phyloP scores from a whole-genome alignment of 1,140 invertebrate genomes.

The Helicoverpa armigera region DNA sequence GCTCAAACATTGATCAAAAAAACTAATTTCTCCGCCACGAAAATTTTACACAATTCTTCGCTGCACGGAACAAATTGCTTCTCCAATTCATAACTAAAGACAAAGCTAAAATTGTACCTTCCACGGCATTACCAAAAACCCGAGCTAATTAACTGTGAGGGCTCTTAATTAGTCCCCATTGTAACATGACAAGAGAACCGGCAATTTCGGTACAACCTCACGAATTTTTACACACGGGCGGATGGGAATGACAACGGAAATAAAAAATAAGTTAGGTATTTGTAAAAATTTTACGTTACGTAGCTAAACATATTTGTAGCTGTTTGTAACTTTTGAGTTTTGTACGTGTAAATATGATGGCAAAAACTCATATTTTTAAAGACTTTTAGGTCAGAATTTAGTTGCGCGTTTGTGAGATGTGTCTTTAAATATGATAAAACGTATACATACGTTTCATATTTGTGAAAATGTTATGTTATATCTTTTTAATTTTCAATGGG shows the following conservation, averaged over 20 bases:
- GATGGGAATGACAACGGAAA: slow-evolving; percentile 20
- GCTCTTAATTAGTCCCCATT: slow-evolving; percentile 84
- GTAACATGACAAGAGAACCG: slow-evolving; percentile 79
- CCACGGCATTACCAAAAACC: slow-evolving; percentile 66
- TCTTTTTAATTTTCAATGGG: too few species aligned
- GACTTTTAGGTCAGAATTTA: too few species aligned
- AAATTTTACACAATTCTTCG: not conserved
- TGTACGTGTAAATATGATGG: too few species aligned
- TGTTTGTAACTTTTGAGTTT: too few species aligned
- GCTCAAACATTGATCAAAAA: not conserved
- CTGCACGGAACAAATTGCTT: slow-evolving; percentile 51
- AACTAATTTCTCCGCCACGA: not conserved
- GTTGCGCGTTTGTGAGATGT: too few species aligned
- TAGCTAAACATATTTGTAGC: too few species aligned
- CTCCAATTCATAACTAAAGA: slow-evolving; percentile 53
- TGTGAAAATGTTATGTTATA: too few species aligned
- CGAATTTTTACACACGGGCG: slow-evolving; percentile 64
- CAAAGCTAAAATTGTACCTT: slow-evolving; percentile 67
- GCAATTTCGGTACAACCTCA: slow-evolving; percentile 72
- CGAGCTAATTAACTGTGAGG: slow-evolving; percentile 76
- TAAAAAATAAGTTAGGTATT: not conserved
- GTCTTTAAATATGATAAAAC: too few species aligned
- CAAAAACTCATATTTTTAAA: too few species aligned
- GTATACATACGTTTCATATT: too few species aligned
- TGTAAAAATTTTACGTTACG: not conserved